phyloP scores from a whole-genome alignment of 2,888 invertebrate species.

The Scaptomyza polygonia region DNA sequence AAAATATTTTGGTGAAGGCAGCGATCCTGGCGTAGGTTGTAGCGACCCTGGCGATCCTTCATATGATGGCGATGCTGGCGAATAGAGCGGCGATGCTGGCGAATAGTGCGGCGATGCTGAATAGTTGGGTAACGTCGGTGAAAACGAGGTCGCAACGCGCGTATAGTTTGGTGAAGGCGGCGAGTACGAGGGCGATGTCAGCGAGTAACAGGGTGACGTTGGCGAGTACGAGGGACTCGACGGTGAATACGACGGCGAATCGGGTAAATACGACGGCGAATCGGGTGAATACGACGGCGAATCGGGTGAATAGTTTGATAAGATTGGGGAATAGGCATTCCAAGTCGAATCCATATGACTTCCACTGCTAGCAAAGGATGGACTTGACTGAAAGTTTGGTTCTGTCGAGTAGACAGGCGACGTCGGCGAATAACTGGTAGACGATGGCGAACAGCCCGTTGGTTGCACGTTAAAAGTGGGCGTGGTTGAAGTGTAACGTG shows the following conservation, averaged over 20 bases:
- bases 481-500: constrained; percentile 90
- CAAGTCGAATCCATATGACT: constrained; percentile 86
- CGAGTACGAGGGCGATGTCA: constrained; percentile 88
- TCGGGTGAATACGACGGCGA: constrained; percentile 93
- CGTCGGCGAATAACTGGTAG: constrained; percentile 93
- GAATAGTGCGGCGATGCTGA: constrained; percentile 88
- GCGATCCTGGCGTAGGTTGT: constrained; percentile 93
- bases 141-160: constrained; percentile 88
- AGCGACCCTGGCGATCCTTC: constrained; percentile 92
- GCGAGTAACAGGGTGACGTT: constrained; percentile 91
- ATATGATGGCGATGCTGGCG: constrained; percentile 92
- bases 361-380: constrained; percentile 86
- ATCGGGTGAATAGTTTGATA: constrained; percentile 91
- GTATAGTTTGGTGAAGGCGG: constrained; percentile 89
- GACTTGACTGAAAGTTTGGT: constrained; percentile 89
- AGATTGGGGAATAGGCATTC: constrained; percentile 89
- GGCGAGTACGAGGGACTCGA: constrained; percentile 92
- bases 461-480: constrained; percentile 93
- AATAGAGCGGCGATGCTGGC: constrained; percentile 92
- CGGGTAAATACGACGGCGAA: too few relatives aligned
- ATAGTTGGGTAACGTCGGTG: constrained; percentile 85
- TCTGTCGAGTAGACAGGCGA: constrained; percentile 88
- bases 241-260: constrained; percentile 92
- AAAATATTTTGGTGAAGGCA: constrained; percentile 91
- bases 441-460: constrained; percentile 92